phyloP scores from a whole-genome alignment of 2,888 invertebrate species.

The Phoronis australis region DNA sequence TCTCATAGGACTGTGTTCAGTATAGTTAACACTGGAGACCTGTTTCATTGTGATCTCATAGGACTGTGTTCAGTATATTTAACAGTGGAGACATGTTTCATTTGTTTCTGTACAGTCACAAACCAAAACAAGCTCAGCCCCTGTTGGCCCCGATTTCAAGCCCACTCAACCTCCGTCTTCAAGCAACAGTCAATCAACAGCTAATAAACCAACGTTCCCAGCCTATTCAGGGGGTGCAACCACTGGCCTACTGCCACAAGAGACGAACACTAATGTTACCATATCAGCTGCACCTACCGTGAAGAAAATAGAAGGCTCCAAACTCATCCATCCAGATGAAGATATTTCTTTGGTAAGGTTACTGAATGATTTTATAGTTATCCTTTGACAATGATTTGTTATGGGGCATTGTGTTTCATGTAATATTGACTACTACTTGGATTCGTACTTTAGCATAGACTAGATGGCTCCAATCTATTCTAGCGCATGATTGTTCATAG shows the following conservation, averaged over 20 bases:
- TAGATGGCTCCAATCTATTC: too few species aligned
- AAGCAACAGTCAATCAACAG: slow-evolving; percentile 11
- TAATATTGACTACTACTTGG: too few species aligned
- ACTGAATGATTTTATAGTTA: too few species aligned
- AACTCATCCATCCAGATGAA: slow-evolving; percentile 50
- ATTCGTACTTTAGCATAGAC: too few species aligned
- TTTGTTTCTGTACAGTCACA: slow-evolving; percentile 3
- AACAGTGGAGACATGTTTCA: too few species aligned
- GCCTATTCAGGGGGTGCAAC: slow-evolving; percentile 29
- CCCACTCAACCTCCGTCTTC: slow-evolving; percentile 11
- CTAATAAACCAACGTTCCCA: slow-evolving; percentile 42
- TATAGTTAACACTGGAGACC: too few species aligned
- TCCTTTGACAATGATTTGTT: too few species aligned
- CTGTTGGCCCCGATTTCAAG: slow-evolving; percentile 21
- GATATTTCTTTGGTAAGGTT: slow-evolving; percentile 46
- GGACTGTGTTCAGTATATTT: too few species aligned
- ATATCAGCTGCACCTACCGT: slow-evolving; percentile 46
- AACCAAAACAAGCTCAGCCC: slow-evolving; percentile 11
- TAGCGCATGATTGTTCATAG: too few species aligned
- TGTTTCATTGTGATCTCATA: too few species aligned
- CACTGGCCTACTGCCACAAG: slow-evolving; percentile 14
- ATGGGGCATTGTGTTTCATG: too few species aligned
- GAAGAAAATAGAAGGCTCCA: slow-evolving; percentile 48
- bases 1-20: too few species aligned
- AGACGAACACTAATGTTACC: slow-evolving; percentile 24